Evolutionary conservation across 1,140 invertebrate genomes (phyloP), one percentile per base, ranked within the genome.

Genomic region (Drosophila nigromelanica): DNA sequence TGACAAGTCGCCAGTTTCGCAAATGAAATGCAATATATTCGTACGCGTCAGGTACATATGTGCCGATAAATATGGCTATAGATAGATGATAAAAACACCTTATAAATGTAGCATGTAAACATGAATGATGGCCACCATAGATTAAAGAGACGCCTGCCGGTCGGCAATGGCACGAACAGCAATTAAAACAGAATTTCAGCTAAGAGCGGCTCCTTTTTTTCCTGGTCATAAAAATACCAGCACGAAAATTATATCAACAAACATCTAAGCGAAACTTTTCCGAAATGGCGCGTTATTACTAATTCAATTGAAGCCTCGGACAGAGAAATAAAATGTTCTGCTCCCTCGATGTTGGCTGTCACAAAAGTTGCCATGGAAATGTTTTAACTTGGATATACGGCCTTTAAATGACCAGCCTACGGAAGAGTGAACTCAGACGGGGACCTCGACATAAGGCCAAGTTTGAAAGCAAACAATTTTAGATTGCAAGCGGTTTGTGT

Each of bases 11-110:
- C 21, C 59, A 24, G 60, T 33, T 24, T 67, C 56, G 61, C 21
- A 70, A 81, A 73, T 70, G 62, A 66, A 78, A 71, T 43, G 67
- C 59, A 55, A 81, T 82, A 61, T 69, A 75, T 82, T 81, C 67
- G 62, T 62, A 56, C 61, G 39, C 4, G 43, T 39, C 64, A 58
- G 21, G 24, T 47, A 3, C 21, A 24, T 24, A 35, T 35, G 35
- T 43, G 58, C 5, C 11, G 15, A 59, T 43, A 68, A 64, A 52
- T 35, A 47, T 43, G 21, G n/a, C 35, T 33, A 61, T 14, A 45
- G 55, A 18, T 39, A 35, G 14, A 42, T 30, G 48, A 51, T 35
- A 68, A 68, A 42, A 67, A 66, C 37, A 54, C 37, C 21, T 30
- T 47, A 56, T 61, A 73, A 67, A 67, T 59, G 5, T 27, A 6